Evolutionary conservation across 2,888 invertebrate genomes (phyloP), one percentile per base, ranked within the genome.

Genomic region (Ryuthela nishihirai): DNA sequence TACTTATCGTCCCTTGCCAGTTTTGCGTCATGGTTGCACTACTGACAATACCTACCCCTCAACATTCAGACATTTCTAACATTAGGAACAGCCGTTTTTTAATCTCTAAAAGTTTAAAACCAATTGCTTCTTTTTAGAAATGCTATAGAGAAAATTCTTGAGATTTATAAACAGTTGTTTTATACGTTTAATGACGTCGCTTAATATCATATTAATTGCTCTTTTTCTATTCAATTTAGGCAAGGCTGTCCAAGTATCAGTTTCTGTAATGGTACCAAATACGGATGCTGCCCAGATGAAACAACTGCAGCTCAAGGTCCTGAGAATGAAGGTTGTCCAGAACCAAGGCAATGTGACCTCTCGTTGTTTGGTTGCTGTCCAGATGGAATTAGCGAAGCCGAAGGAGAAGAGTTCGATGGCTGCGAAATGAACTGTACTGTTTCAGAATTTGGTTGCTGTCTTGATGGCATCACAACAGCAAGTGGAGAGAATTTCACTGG

Each of bases 361-460:
- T 34, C 87, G 0, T 82, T 80, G 12, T 88, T 83, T 68, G 86
- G 90, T 0, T 94, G 94, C 72, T 94, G 94, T 69, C 87, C 89
- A 0, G 90, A 92, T 75, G 85, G 88, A 59, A 74, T 77, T 34
- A 88, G 88, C 0, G 77, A 84, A 4, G 91, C 94, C 0, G 80
- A 80, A 62, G 97, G 97, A 15, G 38, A 35, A 6, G 48, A 49
- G 9, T 46, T 54, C 21, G 48, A 52, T 25, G 62, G 62, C 4
- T 62, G 62, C 12, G n/a, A 40, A 39, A n/a, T 42, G 12, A 38
- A 54, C 10, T 62, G 62, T 23, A 26, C 25, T 1, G 54, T 48
- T 25, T 47, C 56, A n/a, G 52, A 45, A 12, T 70, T 67, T 50
- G 72, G 72, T 12, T 91, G 91, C 69, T 90, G 90, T 70, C 80